phyloP scores from a whole-genome alignment of 1,140 invertebrate species.

The Drosophila nebulosa region DNA sequence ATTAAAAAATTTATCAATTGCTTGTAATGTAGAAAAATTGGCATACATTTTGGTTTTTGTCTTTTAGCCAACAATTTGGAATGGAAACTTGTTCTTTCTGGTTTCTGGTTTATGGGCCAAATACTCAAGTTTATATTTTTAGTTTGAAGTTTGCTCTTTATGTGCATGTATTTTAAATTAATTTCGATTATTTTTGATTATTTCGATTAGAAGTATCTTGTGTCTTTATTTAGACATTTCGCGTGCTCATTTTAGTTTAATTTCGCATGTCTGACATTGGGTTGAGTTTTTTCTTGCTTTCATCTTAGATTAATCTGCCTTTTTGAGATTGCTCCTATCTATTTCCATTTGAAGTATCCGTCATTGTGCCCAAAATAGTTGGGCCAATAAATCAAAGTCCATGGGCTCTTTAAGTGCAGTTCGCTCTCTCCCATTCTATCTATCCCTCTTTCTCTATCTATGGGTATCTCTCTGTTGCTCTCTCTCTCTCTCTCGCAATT shows the following conservation, averaged over 20 bases:
- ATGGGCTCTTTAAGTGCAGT: background rate
- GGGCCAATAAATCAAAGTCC: conserved; percentile 18
- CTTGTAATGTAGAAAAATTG: too few species aligned
- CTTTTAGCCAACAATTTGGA: too few species aligned
- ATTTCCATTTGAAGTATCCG: background rate
- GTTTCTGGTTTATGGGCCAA: too few species aligned
- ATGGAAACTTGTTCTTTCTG: too few species aligned
- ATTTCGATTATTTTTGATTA: too few species aligned
- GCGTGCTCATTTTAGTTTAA: background rate
- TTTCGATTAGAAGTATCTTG: too few species aligned
- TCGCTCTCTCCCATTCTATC: background rate
- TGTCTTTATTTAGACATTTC: background rate
- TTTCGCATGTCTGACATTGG: background rate
- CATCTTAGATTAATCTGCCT: background rate
- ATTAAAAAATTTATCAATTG: too few species aligned
- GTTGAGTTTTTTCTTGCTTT: background rate
- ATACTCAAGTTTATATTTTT: too few species aligned
- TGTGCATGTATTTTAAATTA: too few species aligned
- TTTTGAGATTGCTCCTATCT: background rate
- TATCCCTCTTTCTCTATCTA: background rate
- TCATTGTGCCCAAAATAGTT: background rate
- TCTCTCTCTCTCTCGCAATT: background rate
- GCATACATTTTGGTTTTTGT: too few species aligned
- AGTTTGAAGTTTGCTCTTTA: too few species aligned
- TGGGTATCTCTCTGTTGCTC: background rate